A percentile compares a stretch with the other conserved stretches of the same genome.
Conservation (phyloP, 2,888 invertebrate genomes). For the Drosophila fungiperda region DNA sequence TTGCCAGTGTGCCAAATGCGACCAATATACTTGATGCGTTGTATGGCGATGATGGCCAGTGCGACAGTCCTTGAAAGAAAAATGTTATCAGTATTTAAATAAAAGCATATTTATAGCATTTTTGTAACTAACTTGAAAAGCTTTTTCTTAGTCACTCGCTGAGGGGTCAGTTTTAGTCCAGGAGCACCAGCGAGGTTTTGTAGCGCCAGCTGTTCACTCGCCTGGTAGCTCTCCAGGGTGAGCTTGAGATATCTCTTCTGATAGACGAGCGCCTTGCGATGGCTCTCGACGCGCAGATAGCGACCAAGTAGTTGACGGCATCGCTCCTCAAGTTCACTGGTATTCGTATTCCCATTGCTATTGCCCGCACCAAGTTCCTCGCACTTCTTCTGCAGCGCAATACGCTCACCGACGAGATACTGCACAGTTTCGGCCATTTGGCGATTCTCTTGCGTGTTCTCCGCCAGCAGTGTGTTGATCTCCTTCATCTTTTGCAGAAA, state of each 20-base stretch:
- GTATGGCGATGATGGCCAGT: constrained; percentile 87
- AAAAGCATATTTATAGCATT: too few relatives aligned
- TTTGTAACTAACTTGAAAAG: constrained; percentile 82
- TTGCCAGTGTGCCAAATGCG: constrained; percentile 88
- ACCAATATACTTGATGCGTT: constrained; percentile 89
- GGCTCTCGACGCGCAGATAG: constrained; percentile 93
- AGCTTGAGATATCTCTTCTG: constrained; percentile 95
- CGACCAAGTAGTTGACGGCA: constrained; percentile 88
- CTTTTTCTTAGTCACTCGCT: constrained; percentile 72
- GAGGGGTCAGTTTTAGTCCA: constrained; percentile 26
- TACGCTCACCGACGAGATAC: constrained; percentile 85
- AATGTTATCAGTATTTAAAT: background rate
- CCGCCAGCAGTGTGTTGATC: constrained; percentile 85
- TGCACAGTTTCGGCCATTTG: constrained; percentile 86
- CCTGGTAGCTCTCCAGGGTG: constrained; percentile 86
- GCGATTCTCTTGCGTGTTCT: constrained; percentile 86
- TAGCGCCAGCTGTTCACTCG: constrained; percentile 82
- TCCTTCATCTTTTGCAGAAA: constrained; percentile 86
- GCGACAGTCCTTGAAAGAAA: constrained; percentile 86
- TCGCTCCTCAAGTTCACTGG: constrained; percentile 84
- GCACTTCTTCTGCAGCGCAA: constrained; percentile 85
- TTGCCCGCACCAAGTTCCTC: constrained; percentile 81
- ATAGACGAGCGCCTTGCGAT: constrained; percentile 94
- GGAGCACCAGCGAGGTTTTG: constrained; percentile 51
- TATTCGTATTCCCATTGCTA: constrained; percentile 57